Conservation (phyloP, 2,888 invertebrate species). For the Archaeoteleia sp. region DNA sequence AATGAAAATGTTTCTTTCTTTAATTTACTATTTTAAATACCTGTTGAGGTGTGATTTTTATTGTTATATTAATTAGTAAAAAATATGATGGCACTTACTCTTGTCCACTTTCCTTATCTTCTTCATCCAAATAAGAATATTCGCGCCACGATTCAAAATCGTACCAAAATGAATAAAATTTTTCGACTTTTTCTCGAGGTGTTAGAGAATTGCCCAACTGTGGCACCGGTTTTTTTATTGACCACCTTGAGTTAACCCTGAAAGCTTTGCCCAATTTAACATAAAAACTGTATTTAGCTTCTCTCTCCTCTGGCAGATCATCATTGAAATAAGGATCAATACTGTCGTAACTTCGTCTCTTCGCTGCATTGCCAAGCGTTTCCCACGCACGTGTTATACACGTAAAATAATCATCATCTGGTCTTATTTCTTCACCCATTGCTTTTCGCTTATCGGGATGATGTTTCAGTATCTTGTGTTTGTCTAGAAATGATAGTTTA, state of each 20-base stretch:
- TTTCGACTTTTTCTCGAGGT: constrained; percentile 89
- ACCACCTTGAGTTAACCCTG: constrained; percentile 91
- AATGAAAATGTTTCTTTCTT: no score
- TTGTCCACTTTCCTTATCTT: constrained; percentile 98
- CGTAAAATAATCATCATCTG: constrained; percentile 97
- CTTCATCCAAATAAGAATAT: constrained; percentile 98
- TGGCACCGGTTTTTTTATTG: constrained; percentile 90
- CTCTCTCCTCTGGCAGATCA: constrained; percentile 84
- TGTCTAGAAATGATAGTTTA: constrained; percentile 74
- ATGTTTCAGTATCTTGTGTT: constrained; percentile 91
- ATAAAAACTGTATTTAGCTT: constrained; percentile 89
- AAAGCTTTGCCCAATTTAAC: constrained; percentile 80
- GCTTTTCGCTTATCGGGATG: constrained; percentile 99
- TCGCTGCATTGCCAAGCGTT: constrained; percentile 86
- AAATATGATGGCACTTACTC: constrained; percentile 76
- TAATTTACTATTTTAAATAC: neutral
- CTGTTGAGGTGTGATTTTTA: constrained; percentile 1
- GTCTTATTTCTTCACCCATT: constrained; percentile 88
- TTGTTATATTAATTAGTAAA: neutral
- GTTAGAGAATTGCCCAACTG: constrained; percentile 85
- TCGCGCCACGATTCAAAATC: constrained; percentile 99
- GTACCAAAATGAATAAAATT: constrained; percentile 98
- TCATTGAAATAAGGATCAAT: constrained; percentile 97
- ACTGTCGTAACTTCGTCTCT: constrained; percentile 95
- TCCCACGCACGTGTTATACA: constrained; percentile 99